phyloP scores from a whole-genome alignment of 2,797 vertebrate species.

The Taenioides sp. region DNA sequence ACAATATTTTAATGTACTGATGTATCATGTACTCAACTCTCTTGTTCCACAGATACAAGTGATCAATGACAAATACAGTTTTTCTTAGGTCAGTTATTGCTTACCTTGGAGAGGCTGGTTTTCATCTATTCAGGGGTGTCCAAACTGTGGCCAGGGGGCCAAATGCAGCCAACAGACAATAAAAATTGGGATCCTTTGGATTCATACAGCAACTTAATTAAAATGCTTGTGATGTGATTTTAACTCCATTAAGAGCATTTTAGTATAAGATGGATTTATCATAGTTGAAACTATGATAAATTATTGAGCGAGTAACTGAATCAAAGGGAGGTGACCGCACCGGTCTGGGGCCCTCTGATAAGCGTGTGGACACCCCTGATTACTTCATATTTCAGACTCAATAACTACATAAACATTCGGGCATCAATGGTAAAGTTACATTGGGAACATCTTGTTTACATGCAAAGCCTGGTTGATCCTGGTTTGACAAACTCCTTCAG shows the following conservation, averaged over 20 bases:
- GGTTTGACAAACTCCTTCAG: constrained; percentile 46
- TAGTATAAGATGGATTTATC: not conserved
- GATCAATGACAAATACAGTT: not conserved
- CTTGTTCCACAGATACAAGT: not conserved
- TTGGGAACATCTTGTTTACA: constrained; percentile 1
- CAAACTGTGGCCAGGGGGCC: not conserved
- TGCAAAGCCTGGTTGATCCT: constrained; percentile 50
- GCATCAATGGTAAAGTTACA: not conserved
- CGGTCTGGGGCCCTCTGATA: not conserved
- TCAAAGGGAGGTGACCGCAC: not conserved
- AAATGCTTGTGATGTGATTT: not conserved
- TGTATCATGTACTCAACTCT: not conserved
- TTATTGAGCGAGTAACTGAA: not conserved
- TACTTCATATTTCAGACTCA: not conserved
- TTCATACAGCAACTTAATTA: not conserved
- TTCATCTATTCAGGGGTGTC: not conserved
- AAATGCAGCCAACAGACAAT: not conserved
- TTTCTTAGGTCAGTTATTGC: not conserved
- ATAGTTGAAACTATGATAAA: not conserved
- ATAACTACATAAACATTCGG: not conserved
- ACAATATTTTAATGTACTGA: not conserved
- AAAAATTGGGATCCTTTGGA: not conserved
- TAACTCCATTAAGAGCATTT: not conserved
- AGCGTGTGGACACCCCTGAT: not conserved
- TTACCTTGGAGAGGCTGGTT: not conserved